Evolutionary conservation across 1,140 invertebrate genomes (phyloP), one percentile per base, ranked within the genome.

Genomic region (Sarcophaga bullata): DNA sequence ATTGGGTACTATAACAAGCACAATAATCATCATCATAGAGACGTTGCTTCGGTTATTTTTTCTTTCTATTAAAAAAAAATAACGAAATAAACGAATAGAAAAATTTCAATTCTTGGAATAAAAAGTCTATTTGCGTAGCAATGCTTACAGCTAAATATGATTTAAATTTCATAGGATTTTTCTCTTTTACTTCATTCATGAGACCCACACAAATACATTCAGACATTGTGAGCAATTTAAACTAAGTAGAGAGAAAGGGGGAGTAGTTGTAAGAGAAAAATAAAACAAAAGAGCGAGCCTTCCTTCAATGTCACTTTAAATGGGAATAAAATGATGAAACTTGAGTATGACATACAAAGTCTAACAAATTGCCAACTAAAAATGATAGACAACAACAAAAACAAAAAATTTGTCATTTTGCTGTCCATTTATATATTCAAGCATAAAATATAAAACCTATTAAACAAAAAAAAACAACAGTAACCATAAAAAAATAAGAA

Each of bases 151-250:
- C 75, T 52, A 78, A 78, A 78, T 52, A 52, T 19, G 75, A 78
- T 78, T 78, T 78, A 78, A 78, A 78, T 78, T 78, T 78, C 75
- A 78, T 78, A 78, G 75, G 50, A 78, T 52, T 78, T 78, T 78
- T 78, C 62, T 19, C 8, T 68, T 19, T n/a, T 58, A 7, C n/a
- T 15, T 58, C n/a, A 58, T 58, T 58, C 25, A 37, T 37, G 25
- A 37, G 54, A 15, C 52, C 73, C 46, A 6, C 6, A 7, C n/a
- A 48, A 2, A 76, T 15, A 49, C 48, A 76, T 37, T 37, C 25
- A 37, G 25, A 2, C 25, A 37, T 37, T 37, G 25, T 37, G 4
- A 37, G 25, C 25, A 37, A 37, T 37, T 37, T 37, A 37, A 2
- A 37, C 25, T 37, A 37, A 37, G 4, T 37, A 4, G 25, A 4